Conservation (phyloP, 2,797 vertebrate species). For the Melanotaenia pygmaea region DNA sequence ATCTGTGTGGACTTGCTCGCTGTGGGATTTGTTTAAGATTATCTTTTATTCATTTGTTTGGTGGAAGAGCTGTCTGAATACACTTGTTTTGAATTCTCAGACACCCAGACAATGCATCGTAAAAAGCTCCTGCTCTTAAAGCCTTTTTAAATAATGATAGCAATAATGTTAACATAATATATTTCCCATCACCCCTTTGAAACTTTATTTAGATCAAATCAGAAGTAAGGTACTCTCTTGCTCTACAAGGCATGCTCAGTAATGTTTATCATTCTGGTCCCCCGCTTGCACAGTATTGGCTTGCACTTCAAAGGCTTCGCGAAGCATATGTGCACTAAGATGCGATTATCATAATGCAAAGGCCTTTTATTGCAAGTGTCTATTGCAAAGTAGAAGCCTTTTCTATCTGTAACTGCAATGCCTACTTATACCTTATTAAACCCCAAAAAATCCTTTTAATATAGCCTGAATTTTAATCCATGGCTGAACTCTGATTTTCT, state of each 20-base stretch:
- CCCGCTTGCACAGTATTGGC: constrained; percentile 35
- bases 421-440: constrained; percentile 47
- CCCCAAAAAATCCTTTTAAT: constrained; percentile 36
- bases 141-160: constrained; percentile 5
- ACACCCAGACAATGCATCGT: constrained; percentile 29
- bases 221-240: constrained; percentile 25
- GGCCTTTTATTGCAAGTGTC: constrained; percentile 28
- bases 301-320: constrained; percentile 51
- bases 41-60: constrained; percentile 70
- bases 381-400: constrained; percentile 16
- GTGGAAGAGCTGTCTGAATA: constrained; percentile 47
- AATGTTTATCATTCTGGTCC: constrained; percentile 49
- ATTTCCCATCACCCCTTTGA: constrained; percentile 40
- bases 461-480: constrained; percentile 30
- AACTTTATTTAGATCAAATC: constrained; percentile 60
- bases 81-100: constrained; percentile 52
- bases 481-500: constrained; percentile 52
- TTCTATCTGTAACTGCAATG: constrained; percentile 13
- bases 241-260: constrained; percentile 29
- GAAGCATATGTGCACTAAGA: constrained; percentile 38
- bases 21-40: constrained; percentile 67
- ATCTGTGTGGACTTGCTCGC: constrained; percentile 60
- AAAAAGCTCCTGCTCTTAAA: constrained; percentile 30
- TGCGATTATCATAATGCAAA: constrained; percentile 52
- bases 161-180: constrained; percentile 41